phyloP scores from a whole-genome alignment of 2,797 vertebrate species.

The Pseudochaenichthys georgianus region DNA sequence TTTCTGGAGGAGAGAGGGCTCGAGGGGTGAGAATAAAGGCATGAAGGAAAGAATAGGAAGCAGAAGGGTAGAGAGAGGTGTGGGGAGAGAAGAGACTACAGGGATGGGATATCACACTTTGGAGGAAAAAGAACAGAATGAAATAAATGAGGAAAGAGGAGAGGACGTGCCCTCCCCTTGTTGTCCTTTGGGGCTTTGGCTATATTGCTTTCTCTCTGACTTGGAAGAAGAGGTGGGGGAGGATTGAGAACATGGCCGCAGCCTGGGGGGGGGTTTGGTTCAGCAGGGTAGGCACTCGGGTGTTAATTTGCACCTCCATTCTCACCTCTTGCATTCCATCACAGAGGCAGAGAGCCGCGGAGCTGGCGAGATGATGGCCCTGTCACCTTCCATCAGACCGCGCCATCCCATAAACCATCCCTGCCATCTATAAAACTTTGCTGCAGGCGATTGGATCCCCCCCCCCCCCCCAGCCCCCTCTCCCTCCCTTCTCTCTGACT shows the following conservation, averaged over 20 bases:
- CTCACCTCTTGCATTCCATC: slow-evolving; percentile 66
- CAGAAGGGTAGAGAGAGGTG: slow-evolving; percentile 25
- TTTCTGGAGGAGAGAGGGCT: slow-evolving; percentile 27
- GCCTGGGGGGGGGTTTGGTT: slow-evolving; percentile 1
- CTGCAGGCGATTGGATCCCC: slow-evolving; percentile 42
- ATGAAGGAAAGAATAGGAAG: slow-evolving; percentile 27
- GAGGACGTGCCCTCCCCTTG: slow-evolving; percentile 36
- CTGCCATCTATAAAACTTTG: slow-evolving; percentile 42
- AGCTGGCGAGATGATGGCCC: slow-evolving; percentile 43
- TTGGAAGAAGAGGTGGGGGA: slow-evolving; percentile 27
- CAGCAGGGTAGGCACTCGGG: slow-evolving; percentile 38
- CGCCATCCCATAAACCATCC: slow-evolving; percentile 39
- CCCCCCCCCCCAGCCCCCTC: background rate
- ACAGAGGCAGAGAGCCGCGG: slow-evolving; percentile 44
- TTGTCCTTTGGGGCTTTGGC: slow-evolving; percentile 57
- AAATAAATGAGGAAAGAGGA: slow-evolving; percentile 62
- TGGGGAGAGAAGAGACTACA: slow-evolving; percentile 30
- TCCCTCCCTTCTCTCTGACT: slow-evolving; percentile 13
- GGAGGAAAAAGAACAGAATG: slow-evolving; percentile 32
- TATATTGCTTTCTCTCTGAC: slow-evolving; percentile 62
- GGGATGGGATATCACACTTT: slow-evolving; percentile 52
- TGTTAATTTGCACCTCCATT: slow-evolving; percentile 67
- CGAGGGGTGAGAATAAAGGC: slow-evolving; percentile 36
- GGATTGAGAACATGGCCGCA: slow-evolving; percentile 30
- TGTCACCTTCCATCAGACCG: slow-evolving; percentile 56